phyloP scores from a whole-genome alignment of 1,140 invertebrate genomes.

The Leptinotarsa defecta region DNA sequence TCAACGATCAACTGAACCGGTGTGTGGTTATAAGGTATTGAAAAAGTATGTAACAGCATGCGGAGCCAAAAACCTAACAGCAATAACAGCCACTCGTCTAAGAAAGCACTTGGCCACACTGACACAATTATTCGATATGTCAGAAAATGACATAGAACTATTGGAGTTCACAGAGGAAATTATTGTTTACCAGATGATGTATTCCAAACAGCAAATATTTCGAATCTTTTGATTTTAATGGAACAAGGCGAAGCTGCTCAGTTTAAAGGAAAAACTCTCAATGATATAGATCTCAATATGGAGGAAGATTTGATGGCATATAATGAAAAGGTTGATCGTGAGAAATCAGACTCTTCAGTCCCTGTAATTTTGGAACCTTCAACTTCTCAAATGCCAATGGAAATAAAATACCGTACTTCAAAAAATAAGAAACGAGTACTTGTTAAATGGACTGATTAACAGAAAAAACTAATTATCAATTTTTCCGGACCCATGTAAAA shows the following conservation, averaged over 20 bases:
- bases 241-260: constrained; percentile 46
- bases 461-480: neutral
- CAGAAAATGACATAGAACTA: constrained; percentile 45
- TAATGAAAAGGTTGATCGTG: neutral
- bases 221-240: constrained; percentile 42
- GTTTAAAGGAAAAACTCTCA: constrained; percentile 47
- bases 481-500: constrained; percentile 8
- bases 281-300: constrained; percentile 40
- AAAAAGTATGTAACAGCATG: constrained; percentile 24
- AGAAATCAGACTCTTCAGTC: neutral
- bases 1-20: neutral
- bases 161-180: constrained; percentile 14
- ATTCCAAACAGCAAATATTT: constrained; percentile 43
- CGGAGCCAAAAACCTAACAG: constrained; percentile 19
- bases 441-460: neutral
- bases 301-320: constrained; percentile 6
- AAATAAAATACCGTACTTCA: neutral
- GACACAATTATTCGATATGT: constrained; percentile 48
- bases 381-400: neutral
- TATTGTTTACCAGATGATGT: constrained; percentile 30
- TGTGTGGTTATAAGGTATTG: constrained; percentile 29
- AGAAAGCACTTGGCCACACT: constrained; percentile 48
- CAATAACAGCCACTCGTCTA: constrained; percentile 5
- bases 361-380: neutral
- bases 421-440: neutral